Base-by-base conservation (phyloP, 1,140 invertebrate genomes). In the Oryzaephilus surinamensis region DNA sequence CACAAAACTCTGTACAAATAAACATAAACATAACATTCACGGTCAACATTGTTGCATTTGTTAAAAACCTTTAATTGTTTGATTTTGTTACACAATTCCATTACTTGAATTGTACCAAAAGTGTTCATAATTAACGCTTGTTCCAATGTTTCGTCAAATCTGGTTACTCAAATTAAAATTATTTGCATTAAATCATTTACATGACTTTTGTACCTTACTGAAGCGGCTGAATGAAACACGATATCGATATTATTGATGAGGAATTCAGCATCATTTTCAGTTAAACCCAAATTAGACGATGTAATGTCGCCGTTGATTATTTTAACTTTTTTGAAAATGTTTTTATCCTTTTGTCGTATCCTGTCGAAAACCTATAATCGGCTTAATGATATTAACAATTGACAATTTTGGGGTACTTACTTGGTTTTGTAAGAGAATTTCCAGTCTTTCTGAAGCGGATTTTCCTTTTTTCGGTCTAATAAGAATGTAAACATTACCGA, bases 121-220 rank as follows among this genome's bases (percentile, higher is more conserved):
- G 87, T 64, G 60, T 89, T 89, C 30, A 84, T 76, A 30, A 73
- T 73, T 3, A 82, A 72, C 0, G 81, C 80, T 17, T 71, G 68
- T 57, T 78, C 79, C 15, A 98, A 65, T 32, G 79, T 76, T 54
- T 93, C 90, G 56, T 94, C 84, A 65, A 98, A 97, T 49, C 77
- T 79, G n/a, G n/a, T n/a, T n/a, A n/a, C 45, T 61, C 26, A 6
- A 43, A 51, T 12, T 20, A n/a, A n/a, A n/a, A n/a, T n/a, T n/a
- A n/a, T n/a, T n/a, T n/a, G n/a, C n/a, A n/a, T n/a, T n/a, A n/a
- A n/a, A n/a, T n/a, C n/a, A n/a, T n/a, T n/a, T n/a, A n/a, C n/a
- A n/a, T n/a, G n/a, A n/a, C n/a, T 4, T 24, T 15, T 42, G 44
- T 49, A 60, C 58, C 77, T 79, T 19, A 87, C 66, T 19, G 82